phyloP scores from a whole-genome alignment of 2,113 vertebrate species.

The Nerophis ophidion region DNA sequence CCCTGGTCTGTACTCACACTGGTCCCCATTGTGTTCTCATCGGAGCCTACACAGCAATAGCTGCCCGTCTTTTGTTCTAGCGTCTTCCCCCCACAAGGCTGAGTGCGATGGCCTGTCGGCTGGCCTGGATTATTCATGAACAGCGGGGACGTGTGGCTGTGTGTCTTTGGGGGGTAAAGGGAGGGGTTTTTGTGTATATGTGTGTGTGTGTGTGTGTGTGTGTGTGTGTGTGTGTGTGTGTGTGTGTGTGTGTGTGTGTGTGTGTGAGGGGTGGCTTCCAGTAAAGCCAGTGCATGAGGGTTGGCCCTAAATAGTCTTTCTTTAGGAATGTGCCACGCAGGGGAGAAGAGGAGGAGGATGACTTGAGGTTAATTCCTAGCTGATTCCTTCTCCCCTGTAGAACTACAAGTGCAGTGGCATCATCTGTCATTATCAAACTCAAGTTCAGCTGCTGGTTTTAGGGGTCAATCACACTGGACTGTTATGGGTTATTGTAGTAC shows the following conservation, averaged over 20 bases:
- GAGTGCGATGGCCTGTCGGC: conserved; percentile 61
- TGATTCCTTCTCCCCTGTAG: conserved; percentile 4
- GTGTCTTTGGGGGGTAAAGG: conserved; percentile 52
- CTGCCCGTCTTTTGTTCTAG: conserved; percentile 71
- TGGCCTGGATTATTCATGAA: conserved; percentile 75
- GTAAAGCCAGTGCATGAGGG: conserved; percentile 46
- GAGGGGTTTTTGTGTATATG: conserved; percentile 40
- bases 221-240: conserved; percentile 26
- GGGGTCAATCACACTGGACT: too few relatives aligned
- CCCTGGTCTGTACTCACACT: conserved; percentile 56
- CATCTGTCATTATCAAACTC: conserved; percentile 6
- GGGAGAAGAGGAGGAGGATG: conserved; percentile 16
- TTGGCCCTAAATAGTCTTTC: conserved; percentile 45
- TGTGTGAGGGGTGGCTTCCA: conserved; percentile 30
- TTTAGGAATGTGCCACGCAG: conserved; percentile 52
- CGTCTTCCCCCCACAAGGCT: conserved; percentile 61
- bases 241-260: conserved; percentile 20
- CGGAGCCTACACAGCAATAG: conserved; percentile 58
- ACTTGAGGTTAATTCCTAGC: conserved; percentile 11
- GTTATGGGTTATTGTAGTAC: too few relatives aligned
- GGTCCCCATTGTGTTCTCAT: conserved; percentile 66
- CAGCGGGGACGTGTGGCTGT: conserved; percentile 70
- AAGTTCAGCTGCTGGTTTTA: conserved; percentile 3
- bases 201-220: conserved; percentile 20
- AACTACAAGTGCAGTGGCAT: not conserved